Percentiles rank a stretch among this genome's conserved stretches.
Evolutionary conservation across 30 jellyfish, hydroid and myxozoan genomes (phyloP).

Genomic region (Aurelia sp.): DNA sequence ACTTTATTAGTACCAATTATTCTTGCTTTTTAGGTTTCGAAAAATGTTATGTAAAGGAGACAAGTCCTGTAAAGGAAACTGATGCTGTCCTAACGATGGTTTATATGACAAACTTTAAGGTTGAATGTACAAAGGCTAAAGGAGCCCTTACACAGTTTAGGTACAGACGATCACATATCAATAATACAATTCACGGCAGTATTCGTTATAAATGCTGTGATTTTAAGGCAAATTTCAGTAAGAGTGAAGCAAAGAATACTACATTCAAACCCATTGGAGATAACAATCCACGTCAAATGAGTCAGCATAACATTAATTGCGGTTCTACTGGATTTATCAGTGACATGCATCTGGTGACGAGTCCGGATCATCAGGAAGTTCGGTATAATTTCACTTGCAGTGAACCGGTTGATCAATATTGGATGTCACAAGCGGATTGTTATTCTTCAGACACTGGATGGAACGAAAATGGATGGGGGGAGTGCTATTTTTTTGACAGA

Average conservation of each 20-base stretch:
- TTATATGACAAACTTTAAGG: background rate
- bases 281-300: background rate
- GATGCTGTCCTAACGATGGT: too few relatives aligned
- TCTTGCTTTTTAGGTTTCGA: too few relatives aligned
- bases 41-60: too few relatives aligned
- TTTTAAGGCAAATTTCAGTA: background rate
- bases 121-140: background rate
- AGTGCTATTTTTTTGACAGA: constrained; percentile 7
- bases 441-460: background rate
- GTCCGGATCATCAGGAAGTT: background rate
- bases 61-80: too few relatives aligned
- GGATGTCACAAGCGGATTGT: background rate
- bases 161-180: background rate
- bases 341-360: background rate
- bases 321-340: background rate
- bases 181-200: too few relatives aligned
- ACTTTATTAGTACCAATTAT: too few relatives aligned
- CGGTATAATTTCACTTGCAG: constrained; percentile 10
- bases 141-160: background rate
- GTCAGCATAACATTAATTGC: background rate
- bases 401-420: background rate
- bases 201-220: constrained; percentile 3
- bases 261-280: background rate
- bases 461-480: constrained; percentile 12
- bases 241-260: background rate